Base-by-base conservation (phyloP, 2,113 vertebrate species). In the Orientallactaga bullata region DNA sequence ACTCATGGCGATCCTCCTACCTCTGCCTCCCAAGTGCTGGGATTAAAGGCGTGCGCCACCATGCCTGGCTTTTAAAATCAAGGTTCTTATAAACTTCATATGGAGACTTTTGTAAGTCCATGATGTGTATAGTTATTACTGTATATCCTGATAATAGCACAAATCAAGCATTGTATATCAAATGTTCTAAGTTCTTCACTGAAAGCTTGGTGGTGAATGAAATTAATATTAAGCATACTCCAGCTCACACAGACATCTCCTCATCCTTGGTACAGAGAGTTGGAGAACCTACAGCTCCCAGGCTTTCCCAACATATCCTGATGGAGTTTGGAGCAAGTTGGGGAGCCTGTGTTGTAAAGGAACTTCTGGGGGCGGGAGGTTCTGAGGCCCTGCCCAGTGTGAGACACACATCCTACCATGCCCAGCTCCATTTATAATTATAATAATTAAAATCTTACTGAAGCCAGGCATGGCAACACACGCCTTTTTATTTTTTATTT, bases 21-120 rank as follows among this genome's bases (percentile, higher is more conserved):
- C n/a, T n/a, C n/a, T n/a, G n/a, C n/a, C n/a, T n/a, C n/a, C n/a
- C n/a, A n/a, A n/a, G n/a, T n/a, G n/a, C n/a, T n/a, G n/a, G n/a
- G n/a, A n/a, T n/a, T n/a, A n/a, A n/a, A n/a, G n/a, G n/a, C n/a
- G n/a, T n/a, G n/a, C n/a, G n/a, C n/a, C n/a, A n/a, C n/a, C n/a
- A n/a, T n/a, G n/a, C n/a, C n/a, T n/a, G n/a, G n/a, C n/a, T n/a
- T n/a, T n/a, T n/a, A n/a, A n/a, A n/a, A n/a, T n/a, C n/a, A n/a
- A n/a, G 37, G 61, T 77, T 66, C 28, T 95, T 89, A 81, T 42
- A 69, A 95, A 73, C 17, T 37, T 95, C 74, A 82, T 91, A 92
- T 82, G 91, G 93, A 92, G 78, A 95, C 69, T 15, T 60, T 65
- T 80, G 20, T 71, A 81, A 7, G 23, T 65, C 69, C 71, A 65